Conservation (phyloP, 2,797 vertebrate genomes). For the Eupleurogrammus muticus region DNA sequence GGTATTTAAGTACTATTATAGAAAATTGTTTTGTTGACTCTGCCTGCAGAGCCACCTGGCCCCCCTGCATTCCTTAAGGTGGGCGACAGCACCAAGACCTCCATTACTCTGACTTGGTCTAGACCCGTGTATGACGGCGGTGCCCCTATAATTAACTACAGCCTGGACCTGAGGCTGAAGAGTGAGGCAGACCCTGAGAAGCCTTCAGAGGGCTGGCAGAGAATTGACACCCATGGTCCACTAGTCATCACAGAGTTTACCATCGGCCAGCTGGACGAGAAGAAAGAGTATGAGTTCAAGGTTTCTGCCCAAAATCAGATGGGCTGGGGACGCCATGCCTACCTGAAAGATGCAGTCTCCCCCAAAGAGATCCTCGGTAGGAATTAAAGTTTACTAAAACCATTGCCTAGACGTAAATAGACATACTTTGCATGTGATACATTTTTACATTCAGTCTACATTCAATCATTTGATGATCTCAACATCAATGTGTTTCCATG, state of each 20-base stretch:
- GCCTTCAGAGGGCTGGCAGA: conserved; percentile 93
- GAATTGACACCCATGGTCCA: conserved; percentile 91
- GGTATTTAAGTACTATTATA: neutral
- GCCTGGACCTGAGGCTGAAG: conserved; percentile 95
- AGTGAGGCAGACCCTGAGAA: conserved; percentile 86
- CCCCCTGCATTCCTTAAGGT: conserved; percentile 94
- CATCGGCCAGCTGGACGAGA: conserved; percentile 91
- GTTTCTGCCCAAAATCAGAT: conserved; percentile 98
- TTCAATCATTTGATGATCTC: neutral
- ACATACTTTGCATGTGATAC: neutral
- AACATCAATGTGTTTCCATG: conserved; percentile 44
- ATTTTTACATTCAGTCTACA: neutral
- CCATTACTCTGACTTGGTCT: conserved; percentile 93
- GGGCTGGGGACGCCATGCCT: conserved; percentile 95
- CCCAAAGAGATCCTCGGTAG: conserved; percentile 97
- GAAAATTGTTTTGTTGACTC: conserved; percentile 12
- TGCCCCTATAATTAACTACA: conserved; percentile 94
- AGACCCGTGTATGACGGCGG: conserved; percentile 98
- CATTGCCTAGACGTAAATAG: neutral
- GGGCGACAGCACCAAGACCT: conserved; percentile 93
- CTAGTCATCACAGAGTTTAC: conserved; percentile 95
- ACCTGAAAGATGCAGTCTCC: conserved; percentile 92
- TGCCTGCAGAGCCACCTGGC: conserved; percentile 92
- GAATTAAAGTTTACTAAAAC: neutral
- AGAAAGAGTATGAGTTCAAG: conserved; percentile 94